Evolutionary conservation across 2,113 vertebrate genomes (phyloP), one percentile per base, ranked within the genome.

Genomic region (Crocuta crocuta): DNA sequence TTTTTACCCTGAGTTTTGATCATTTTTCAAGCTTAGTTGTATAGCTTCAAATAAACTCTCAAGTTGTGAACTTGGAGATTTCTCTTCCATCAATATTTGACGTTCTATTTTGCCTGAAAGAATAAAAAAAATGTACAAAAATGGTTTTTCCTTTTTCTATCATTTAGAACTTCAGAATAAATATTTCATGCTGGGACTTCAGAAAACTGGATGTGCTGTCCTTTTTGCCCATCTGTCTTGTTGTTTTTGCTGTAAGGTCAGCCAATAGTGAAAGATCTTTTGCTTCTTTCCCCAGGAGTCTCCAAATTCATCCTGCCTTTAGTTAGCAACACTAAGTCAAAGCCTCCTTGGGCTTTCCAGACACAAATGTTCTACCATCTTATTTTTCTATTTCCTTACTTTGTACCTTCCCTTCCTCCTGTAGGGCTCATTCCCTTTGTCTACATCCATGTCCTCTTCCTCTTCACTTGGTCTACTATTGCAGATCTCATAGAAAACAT

Each of bases 1-100:
- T 97, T 82, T 98, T 99, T 98, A 99, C 99, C 98, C 98, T 74
- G 99, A 97, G n/a, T 99, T 99, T 98, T 99, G 99, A 82, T 99
- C 98, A 93, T 99, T 96, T 94, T 80, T 96, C 91, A 98, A 98
- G 89, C 98, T 99, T 66, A 99, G 73, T 65, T 98, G 98, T 98
- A 99, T 98, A 98, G 99, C 98, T 84, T 99, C 98, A 93, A 98
- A 97, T 12, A 99, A 98, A 91, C 96, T 98, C 88, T 99, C 97
- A 88, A 97, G 97, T 97, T 88, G 16, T 45, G 87, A 93, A 96
- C 35, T 97, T 98, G 84, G 96, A 85, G 92, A 85, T 96, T 96
- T 92, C 68, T 98, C 82, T 81, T 98, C 92, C 89, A 97, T 98
- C 92, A 97, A 93, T 82, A 99, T 97, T 86, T 98, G 98, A 48